Evolutionary conservation across 2,888 invertebrate genomes (phyloP).

Genomic region (Trissolcus japonicus): DNA sequence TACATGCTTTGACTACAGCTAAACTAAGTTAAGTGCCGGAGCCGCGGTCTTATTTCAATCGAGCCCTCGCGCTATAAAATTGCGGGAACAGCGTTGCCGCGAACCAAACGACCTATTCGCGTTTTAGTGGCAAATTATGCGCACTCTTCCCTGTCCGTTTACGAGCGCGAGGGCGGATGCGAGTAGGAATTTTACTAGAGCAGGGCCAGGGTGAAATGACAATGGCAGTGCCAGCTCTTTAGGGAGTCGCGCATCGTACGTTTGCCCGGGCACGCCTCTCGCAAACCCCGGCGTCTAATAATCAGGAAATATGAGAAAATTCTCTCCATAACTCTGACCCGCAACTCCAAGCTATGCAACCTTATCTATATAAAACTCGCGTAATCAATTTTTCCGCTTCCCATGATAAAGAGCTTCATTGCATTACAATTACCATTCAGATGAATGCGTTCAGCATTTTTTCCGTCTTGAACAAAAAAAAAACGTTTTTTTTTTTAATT

Average conservation of each 20-base stretch:
- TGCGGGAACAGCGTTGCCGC: slow-evolving; percentile 34
- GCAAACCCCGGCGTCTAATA: slow-evolving; percentile 59
- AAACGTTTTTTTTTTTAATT: too few species aligned
- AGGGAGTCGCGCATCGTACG: slow-evolving; percentile 49
- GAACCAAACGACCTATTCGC: slow-evolving; percentile 69
- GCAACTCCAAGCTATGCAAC: slow-evolving; percentile 54
- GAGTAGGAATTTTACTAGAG: slow-evolving; percentile 24
- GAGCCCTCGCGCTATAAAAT: slow-evolving; percentile 51
- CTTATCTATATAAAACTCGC: slow-evolving; percentile 42
- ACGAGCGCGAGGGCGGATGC: slow-evolving; percentile 63
- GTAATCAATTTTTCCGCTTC: slow-evolving; percentile 39
- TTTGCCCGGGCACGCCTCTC: slow-evolving; percentile 45
- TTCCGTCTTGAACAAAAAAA: too few species aligned
- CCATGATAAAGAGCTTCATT: too few species aligned
- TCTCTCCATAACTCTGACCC: slow-evolving; percentile 60
- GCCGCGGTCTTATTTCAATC: slow-evolving; percentile 61
- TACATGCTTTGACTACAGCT: slow-evolving; percentile 38
- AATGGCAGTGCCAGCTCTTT: slow-evolving; percentile 45
- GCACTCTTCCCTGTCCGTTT: slow-evolving; percentile 70
- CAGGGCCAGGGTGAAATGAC: slow-evolving; percentile 45
- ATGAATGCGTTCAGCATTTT: too few species aligned
- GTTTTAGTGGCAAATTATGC: slow-evolving; percentile 73
- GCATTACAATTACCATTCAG: too few species aligned
- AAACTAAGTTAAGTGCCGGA: slow-evolving; percentile 54
- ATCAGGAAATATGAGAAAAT: slow-evolving; percentile 71